These are phyloP conservation scores for Hyla sarda DNA, from an alignment of 2,113 vertebrate species.

Conservation along the genomic window DNA sequence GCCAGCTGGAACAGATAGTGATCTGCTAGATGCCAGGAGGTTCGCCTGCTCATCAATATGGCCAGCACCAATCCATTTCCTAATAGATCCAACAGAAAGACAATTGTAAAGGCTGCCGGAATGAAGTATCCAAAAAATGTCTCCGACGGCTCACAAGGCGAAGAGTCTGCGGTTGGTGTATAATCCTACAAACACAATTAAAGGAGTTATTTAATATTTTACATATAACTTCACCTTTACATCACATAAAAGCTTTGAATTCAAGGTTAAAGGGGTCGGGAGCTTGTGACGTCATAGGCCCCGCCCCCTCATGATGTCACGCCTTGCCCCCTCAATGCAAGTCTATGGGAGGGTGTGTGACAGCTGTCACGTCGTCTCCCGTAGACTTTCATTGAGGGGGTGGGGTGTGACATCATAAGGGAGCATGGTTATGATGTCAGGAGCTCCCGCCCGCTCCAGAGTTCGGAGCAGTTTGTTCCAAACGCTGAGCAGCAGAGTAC, in stretches of 20 bases:
- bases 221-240: background rate
- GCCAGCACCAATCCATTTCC: slow-evolving; percentile 83
- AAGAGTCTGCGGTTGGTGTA: rapidly evolving
- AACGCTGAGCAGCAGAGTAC: no score
- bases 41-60: slow-evolving; percentile 69
- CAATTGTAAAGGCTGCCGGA: slow-evolving; percentile 69
- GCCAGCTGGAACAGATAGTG: slow-evolving; percentile 88
- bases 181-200: background rate
- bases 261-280: no score
- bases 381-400: no score
- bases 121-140: slow-evolving; percentile 66
- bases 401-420: no score
- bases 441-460: no score
- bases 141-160: slow-evolving; percentile 67
- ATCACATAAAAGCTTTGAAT: background rate
- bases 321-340: no score
- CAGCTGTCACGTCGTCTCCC: no score
- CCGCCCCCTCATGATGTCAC: no score
- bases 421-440: no score
- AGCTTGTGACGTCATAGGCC: no score
- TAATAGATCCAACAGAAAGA: slow-evolving; percentile 74
- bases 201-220: background rate
- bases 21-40: slow-evolving; percentile 78
- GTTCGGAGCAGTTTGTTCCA: no score
- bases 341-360: no score